A percentile compares a stretch with the other conserved stretches of the same genome.
phyloP scores from a whole-genome alignment of 1,140 invertebrate genomes.

The Agrypnia vestita region DNA sequence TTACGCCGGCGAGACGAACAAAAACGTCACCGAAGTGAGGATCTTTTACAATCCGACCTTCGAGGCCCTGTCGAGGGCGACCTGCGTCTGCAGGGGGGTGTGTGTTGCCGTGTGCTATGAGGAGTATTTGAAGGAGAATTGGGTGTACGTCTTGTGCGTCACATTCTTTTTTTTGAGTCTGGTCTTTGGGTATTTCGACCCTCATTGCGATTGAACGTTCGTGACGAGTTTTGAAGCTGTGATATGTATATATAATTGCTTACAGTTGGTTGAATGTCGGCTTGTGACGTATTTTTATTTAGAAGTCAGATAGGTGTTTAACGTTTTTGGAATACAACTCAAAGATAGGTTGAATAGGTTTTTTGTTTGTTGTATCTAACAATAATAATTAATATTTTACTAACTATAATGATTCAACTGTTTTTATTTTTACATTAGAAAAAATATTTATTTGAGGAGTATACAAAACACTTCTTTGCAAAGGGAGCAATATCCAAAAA shows the following conservation, averaged over 20 bases:
- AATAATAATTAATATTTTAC: too few species aligned
- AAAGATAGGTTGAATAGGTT: too few species aligned
- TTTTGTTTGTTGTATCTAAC: too few species aligned
- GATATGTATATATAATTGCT: slow-evolving; percentile 19
- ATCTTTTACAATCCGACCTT: slow-evolving; percentile 72
- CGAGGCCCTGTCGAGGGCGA: slow-evolving; percentile 38
- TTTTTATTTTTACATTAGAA: too few species aligned
- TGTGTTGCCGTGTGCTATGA: slow-evolving; percentile 20
- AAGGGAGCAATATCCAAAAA: too few species aligned
- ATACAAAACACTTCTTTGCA: too few species aligned
- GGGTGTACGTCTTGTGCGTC: slow-evolving; percentile 53
- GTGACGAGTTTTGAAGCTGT: background rate
- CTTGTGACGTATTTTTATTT: too few species aligned
- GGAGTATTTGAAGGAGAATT: slow-evolving; percentile 41
- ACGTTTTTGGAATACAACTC: too few species aligned
- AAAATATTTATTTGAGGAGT: too few species aligned
- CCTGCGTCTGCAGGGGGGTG: background rate
- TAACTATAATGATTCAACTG: too few species aligned
- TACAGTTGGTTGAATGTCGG: background rate
- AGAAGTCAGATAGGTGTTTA: too few species aligned
- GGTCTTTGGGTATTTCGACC: slow-evolving; percentile 35
- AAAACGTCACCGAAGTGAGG: slow-evolving; percentile 68
- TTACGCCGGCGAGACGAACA: slow-evolving; percentile 60
- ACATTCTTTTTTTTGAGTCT: slow-evolving; percentile 45
- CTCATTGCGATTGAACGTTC: slow-evolving; percentile 14